Evolutionary conservation across 1,140 invertebrate species (phyloP), one percentile per base, ranked within the genome.

Genomic region (Mycetomoellerius zeteki): DNA sequence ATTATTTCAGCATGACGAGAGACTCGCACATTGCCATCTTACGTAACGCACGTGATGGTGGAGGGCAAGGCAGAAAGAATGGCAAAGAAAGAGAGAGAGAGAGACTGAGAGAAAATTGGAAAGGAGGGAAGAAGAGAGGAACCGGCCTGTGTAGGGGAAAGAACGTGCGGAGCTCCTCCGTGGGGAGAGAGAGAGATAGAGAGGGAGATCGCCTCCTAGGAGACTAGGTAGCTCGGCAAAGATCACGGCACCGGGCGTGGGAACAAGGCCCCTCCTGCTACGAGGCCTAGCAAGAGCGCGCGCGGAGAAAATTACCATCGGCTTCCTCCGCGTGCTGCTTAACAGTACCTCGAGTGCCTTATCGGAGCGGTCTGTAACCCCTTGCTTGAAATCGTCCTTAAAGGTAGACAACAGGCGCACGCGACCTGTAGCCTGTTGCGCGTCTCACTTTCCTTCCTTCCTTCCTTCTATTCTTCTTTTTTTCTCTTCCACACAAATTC

Each of bases 191-290:
- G 47, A 76, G 75, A 62, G 37, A 58, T 24, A 84, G 82, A 86
- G 54, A 76, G 56, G 33, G 78, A 87, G 43, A 69, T 78, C 30
- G n/a, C 12, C 58, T 72, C 82, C 75, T 76, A 88, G 86, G 86
- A 87, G 16, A 54, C 88, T 92, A 90, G 88, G 91, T 90, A 91
- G 92, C 91, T 86, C 85, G 78, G 87, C 90, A 93, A 93, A 94
- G 93, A 94, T 94, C 93, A 93, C 91, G 90, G 91, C 89, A 81
- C 82, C 92, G 93, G 93, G 87, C 93, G 93, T 94, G 93, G 93
- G 93, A 94, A 94, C 92, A 91, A 93, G 89, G 86, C 89, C 89
- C 89, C 90, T 90, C 88, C 89, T 92, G 88, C 75, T 76, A 47
- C 21, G 81, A 75, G 19, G n/a, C 16, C 33, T 69, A 56, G 76